Conservation (phyloP, 2,888 invertebrate species). For the Stenodera caucasica region DNA sequence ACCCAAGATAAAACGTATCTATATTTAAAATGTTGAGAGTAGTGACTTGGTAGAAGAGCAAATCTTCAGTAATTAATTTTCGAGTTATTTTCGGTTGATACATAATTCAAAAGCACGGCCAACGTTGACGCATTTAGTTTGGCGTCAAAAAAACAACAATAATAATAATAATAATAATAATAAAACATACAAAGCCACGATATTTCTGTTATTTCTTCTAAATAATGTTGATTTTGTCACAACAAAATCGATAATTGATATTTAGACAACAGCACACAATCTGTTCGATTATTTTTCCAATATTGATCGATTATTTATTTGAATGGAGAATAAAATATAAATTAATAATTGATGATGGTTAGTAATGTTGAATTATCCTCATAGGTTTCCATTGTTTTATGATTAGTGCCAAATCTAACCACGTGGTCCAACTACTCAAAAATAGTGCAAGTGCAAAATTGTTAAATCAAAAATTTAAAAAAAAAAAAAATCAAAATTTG, state of each 20-base stretch:
- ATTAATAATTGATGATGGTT: background rate
- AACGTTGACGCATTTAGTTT: conserved; percentile 42
- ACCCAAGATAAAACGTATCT: conserved; percentile 41
- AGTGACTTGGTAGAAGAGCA: conserved; percentile 40
- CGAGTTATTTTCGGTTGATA: conserved; percentile 46
- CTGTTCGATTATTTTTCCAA: conserved; percentile 4
- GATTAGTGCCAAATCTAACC: conserved; percentile 18
- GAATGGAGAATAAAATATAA: background rate
- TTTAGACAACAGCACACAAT: background rate
- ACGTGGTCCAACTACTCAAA: conserved; percentile 21
- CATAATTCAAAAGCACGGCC: conserved; percentile 45
- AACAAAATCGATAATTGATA: background rate
- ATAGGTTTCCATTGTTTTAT: background rate
- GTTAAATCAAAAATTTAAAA: conserved; percentile 17
- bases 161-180: background rate
- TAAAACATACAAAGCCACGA: background rate
- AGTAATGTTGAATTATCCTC: conserved; percentile 2
- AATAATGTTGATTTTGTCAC: background rate
- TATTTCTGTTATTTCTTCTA: background rate
- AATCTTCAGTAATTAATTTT: conserved; percentile 47
- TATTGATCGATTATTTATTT: background rate
- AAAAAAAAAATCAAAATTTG: background rate
- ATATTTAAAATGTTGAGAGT: conserved; percentile 48
- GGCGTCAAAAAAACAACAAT: conserved; percentile 18
- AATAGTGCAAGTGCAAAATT: conserved; percentile 20